Evolutionary conservation across 2,888 invertebrate species (phyloP).

Genomic region (Orthosia cruda): DNA sequence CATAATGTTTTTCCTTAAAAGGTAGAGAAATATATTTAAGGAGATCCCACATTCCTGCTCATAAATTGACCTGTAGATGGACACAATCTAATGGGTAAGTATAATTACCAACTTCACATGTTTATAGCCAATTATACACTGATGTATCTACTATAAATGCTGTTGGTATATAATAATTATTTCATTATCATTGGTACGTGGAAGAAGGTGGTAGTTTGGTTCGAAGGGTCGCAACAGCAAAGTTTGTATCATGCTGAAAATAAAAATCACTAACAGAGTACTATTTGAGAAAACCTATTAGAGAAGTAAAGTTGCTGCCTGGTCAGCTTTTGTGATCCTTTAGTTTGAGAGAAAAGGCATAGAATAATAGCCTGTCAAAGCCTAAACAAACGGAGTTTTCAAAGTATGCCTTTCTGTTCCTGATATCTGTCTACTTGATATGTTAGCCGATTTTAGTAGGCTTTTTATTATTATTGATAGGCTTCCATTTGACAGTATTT

Average conservation of each 20-base stretch:
- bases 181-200: constrained; percentile 11
- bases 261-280: not conserved
- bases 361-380: not conserved
- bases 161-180: constrained; percentile 8
- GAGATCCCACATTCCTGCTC: constrained; percentile 44
- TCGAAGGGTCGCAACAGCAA: not conserved
- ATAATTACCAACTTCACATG: constrained; percentile 53
- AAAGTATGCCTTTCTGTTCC: not conserved
- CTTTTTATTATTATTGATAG: no score
- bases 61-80: constrained; percentile 54
- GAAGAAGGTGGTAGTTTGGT: not conserved
- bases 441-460: no score
- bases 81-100: constrained; percentile 38
- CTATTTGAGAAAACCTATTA: not conserved
- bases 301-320: no score
- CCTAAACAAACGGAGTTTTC: not conserved
- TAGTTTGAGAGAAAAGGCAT: not conserved
- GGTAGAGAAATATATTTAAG: constrained; percentile 34
- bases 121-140: constrained; percentile 54
- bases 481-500: no score
- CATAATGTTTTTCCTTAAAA: constrained; percentile 17
- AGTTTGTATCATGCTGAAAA: not conserved
- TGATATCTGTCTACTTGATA: not conserved
- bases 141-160: constrained; percentile 21
- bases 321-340: not conserved